These are phyloP conservation scores for Siphlonurus alternatus DNA, from an alignment of 2,888 invertebrate species.

Conservation along the genomic window DNA sequence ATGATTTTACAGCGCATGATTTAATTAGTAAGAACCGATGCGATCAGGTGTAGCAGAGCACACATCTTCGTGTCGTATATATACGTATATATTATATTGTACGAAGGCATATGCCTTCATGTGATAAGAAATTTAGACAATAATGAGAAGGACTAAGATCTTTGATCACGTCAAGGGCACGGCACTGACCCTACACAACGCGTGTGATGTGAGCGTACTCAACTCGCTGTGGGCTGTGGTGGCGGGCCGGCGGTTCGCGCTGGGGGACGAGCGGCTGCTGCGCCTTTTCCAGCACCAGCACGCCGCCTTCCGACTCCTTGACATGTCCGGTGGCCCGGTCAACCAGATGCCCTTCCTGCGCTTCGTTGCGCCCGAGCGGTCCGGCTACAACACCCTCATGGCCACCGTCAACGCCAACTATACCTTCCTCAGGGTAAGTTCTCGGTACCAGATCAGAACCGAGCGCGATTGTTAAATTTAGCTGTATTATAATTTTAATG, in stretches of 20 bases:
- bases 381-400: constrained; percentile 40
- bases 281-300: constrained; percentile 5
- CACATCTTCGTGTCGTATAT: no score
- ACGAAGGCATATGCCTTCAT: no score
- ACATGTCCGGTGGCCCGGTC: constrained; percentile 48
- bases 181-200: not conserved
- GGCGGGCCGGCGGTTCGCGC: constrained; percentile 2
- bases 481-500: not conserved
- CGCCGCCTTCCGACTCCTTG: constrained; percentile 16
- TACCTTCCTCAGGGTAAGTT: constrained; percentile 32
- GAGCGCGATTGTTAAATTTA: not conserved
- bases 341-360: constrained; percentile 51
- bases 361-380: constrained; percentile 40
- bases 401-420: constrained; percentile 34
- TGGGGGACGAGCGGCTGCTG: not conserved
- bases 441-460: not conserved
- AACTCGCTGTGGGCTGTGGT: constrained; percentile 7
- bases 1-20: no score
- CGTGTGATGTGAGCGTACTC: constrained; percentile 5
- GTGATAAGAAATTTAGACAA: no score
- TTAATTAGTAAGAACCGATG: no score
- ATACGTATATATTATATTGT: no score
- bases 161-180: no score
- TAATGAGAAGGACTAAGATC: no score
- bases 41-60: no score